A percentile compares a stretch with the other conserved stretches of the same genome.
Conservation (phyloP, 1,140 invertebrate species). For the Heliconius himera region DNA sequence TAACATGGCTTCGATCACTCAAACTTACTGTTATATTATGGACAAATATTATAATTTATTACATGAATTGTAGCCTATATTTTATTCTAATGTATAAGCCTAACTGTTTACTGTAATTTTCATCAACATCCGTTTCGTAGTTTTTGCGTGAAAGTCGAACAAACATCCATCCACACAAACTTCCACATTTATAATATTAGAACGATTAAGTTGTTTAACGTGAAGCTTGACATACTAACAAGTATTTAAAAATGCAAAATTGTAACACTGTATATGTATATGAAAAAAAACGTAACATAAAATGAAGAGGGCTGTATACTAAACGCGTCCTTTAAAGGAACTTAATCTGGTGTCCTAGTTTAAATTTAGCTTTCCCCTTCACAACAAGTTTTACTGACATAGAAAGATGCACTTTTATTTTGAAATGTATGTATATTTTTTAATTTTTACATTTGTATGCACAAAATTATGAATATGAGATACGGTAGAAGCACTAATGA, state of each 20-base stretch:
- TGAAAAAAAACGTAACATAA: not conserved
- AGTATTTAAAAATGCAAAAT: not conserved
- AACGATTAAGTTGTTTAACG: not conserved
- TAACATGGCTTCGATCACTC: no score
- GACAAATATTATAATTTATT: no score
- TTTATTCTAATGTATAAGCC: no score
- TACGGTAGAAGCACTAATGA: not conserved
- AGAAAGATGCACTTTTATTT: not conserved
- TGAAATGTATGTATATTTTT: not conserved
- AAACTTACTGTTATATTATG: no score
- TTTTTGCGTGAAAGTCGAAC: no score
- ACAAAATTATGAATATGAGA: not conserved
- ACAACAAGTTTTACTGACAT: not conserved
- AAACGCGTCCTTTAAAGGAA: not conserved
- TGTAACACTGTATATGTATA: not conserved
- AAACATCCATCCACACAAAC: no score
- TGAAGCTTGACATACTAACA: not conserved
- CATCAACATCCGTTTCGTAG: no score
- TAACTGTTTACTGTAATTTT: no score
- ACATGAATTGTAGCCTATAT: no score
- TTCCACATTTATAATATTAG: no score
- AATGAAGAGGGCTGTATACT: not conserved
- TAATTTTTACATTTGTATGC: not conserved
- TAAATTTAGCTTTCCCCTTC: slow-evolving; percentile 2
- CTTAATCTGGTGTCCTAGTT: slow-evolving; percentile 7